phyloP scores from a whole-genome alignment of 2,113 vertebrate genomes.

The Melanostigma gelatinosum region DNA sequence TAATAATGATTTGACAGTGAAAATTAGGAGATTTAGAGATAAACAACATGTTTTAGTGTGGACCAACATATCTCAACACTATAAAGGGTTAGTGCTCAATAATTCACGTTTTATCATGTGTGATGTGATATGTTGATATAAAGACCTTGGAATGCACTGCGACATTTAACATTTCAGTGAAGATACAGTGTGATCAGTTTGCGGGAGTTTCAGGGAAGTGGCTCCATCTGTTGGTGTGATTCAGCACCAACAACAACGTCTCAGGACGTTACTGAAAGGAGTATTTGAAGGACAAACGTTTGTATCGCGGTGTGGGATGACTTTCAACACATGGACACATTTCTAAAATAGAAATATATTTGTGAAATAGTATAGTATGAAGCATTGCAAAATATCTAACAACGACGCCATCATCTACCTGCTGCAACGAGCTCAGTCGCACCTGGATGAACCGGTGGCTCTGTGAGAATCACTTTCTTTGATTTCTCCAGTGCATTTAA shows the following conservation, averaged over 20 bases:
- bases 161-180: not conserved
- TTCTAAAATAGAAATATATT: not conserved
- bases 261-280: not conserved
- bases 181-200: not conserved
- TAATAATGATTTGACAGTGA: no score
- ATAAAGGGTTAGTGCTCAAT: not conserved
- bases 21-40: not conserved
- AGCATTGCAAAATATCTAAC: not conserved
- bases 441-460: no score
- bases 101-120: not conserved
- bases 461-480: no score
- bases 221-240: constrained; percentile 57
- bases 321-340: not conserved
- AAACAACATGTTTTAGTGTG: not conserved
- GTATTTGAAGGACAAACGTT: not conserved
- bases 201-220: not conserved
- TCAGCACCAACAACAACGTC: not conserved
- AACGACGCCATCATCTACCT: not conserved
- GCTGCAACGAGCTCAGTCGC: no score
- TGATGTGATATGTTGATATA: not conserved
- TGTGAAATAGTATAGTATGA: not conserved
- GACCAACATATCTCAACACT: not conserved
- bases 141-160: not conserved
- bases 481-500: no score
- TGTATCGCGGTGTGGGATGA: not conserved